Base-by-base conservation (phyloP, 2,797 vertebrate species). In the Intellagama lesueurii region DNA sequence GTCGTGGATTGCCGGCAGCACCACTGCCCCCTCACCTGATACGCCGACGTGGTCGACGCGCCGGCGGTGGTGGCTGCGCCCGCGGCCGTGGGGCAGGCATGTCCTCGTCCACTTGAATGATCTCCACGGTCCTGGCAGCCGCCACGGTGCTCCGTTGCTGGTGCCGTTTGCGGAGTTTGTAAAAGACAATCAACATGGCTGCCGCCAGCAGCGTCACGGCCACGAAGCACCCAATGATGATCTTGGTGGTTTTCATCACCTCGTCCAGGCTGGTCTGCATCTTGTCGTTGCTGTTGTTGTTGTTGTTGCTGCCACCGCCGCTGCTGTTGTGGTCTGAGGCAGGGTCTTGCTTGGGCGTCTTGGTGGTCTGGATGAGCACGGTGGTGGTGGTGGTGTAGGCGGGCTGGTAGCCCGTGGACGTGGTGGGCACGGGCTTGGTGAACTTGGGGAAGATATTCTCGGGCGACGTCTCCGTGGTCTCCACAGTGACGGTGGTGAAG, bases 191-290 rank as follows among this genome's bases (percentile, higher is more conserved):
- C 94, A 99, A 96, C 99, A 99, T 99, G 96, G 98, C 98, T 1
- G 99, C 99, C 72, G 99, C 99, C 76, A 99, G 95, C 94, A 99
- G 97, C 24, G 99, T 99, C 92, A 99, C 98, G 0, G 99, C 98
- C 95, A 99, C 99, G 91, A 99, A 99, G 96, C 99, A 99, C 90
- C 98, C 98, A 89, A 99, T 99, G 96, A 99, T 99, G 97, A 99
- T 99, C 96, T 99, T 99, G 92, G 99, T 99, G 96, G 99, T 99
- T 97, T 98, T 99, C 99, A 99, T 99, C 94, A 99, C 98, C 96
- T 99, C 99, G 64, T 99, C 99, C 95, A 99, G 95, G 96, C 98
- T 99, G 95, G 98, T 97, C 82, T 98, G 97, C 93, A 96, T 97
- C 93, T 97, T 97, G 93, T 97, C 98, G 28, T 97, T 97, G 32